Conservation (phyloP, 1,140 invertebrate genomes). For the Asbolus verrucosus region DNA sequence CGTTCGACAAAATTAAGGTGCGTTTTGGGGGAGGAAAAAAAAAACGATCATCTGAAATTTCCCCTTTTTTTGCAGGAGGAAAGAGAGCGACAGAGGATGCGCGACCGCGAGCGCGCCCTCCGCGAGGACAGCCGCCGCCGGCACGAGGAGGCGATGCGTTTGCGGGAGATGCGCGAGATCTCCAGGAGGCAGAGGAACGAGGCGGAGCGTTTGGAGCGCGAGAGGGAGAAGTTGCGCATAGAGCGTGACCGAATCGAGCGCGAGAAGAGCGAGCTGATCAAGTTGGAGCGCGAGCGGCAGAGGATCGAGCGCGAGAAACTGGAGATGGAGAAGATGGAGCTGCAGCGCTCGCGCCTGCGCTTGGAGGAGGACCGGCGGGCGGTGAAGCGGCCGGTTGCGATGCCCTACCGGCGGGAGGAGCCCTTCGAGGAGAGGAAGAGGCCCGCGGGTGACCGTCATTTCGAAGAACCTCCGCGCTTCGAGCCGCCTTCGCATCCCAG, state of each 20-base stretch:
- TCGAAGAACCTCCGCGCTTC: slow-evolving; percentile 62
- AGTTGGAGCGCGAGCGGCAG: slow-evolving; percentile 84
- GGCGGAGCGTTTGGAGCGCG: slow-evolving; percentile 81
- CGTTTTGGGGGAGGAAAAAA: background rate
- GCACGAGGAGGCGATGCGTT: slow-evolving; percentile 76
- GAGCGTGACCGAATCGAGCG: slow-evolving; percentile 83
- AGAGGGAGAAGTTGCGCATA: slow-evolving; percentile 78
- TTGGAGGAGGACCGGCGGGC: slow-evolving; percentile 66
- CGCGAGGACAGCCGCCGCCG: slow-evolving; percentile 85
- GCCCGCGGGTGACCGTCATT: slow-evolving; percentile 59
- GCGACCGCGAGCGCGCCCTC: slow-evolving; percentile 80
- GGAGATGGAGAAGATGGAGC: slow-evolving; percentile 84
- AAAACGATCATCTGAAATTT: background rate
- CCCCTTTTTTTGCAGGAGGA: slow-evolving; percentile 71
- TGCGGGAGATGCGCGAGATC: slow-evolving; percentile 81
- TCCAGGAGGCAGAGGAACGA: slow-evolving; percentile 85
- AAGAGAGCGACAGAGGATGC: slow-evolving; percentile 80
- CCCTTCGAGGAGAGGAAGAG: slow-evolving; percentile 64
- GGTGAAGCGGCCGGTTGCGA: slow-evolving; percentile 63
- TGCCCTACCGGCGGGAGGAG: slow-evolving; percentile 63
- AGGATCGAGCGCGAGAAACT: slow-evolving; percentile 85
- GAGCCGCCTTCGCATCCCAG: slow-evolving; percentile 62
- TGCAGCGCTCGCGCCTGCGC: slow-evolving; percentile 79
- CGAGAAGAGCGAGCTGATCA: slow-evolving; percentile 83
- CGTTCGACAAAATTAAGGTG: slow-evolving; percentile 62